These are phyloP conservation scores for Aythya baeri DNA, from an alignment of 2,113 vertebrate genomes.

Conservation along the genomic window DNA sequence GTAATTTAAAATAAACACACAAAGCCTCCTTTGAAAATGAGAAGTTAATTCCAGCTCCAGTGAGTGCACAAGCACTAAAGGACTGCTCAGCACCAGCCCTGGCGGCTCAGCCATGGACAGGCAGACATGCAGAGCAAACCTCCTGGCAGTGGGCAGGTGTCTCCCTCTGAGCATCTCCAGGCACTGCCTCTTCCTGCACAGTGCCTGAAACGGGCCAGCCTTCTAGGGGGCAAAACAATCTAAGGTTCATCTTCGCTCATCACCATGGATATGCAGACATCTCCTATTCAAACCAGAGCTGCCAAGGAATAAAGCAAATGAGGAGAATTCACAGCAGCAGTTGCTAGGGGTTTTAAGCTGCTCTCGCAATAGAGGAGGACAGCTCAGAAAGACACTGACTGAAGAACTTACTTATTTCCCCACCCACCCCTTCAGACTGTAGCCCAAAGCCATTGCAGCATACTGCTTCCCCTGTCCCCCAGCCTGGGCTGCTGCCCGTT, in stretches of 20 bases:
- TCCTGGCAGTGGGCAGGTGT: not conserved
- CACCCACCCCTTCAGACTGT: not conserved
- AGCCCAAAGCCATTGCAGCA: not conserved
- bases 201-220: not conserved
- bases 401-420: not conserved
- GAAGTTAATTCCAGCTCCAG: not conserved
- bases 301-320: not conserved
- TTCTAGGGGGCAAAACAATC: not conserved
- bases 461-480: not conserved
- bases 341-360: not conserved
- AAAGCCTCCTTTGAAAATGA: not conserved
- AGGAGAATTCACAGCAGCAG: not conserved
- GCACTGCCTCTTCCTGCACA: not conserved
- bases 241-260: not conserved
- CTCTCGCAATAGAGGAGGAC: not conserved
- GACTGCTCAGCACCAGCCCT: not conserved
- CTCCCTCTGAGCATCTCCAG: not conserved
- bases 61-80: not conserved
- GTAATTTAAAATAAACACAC: not conserved
- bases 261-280: not conserved
- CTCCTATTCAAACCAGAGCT: not conserved
- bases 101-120: accelerated
- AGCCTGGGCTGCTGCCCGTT: not conserved
- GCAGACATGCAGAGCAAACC: not conserved
- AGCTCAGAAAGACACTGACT: not conserved